Percentiles rank a stretch among this genome's conserved stretches.
These are phyloP conservation scores for Drosophila acutilabella DNA, from an alignment of 2,888 invertebrate species.

Conservation along the genomic window DNA sequence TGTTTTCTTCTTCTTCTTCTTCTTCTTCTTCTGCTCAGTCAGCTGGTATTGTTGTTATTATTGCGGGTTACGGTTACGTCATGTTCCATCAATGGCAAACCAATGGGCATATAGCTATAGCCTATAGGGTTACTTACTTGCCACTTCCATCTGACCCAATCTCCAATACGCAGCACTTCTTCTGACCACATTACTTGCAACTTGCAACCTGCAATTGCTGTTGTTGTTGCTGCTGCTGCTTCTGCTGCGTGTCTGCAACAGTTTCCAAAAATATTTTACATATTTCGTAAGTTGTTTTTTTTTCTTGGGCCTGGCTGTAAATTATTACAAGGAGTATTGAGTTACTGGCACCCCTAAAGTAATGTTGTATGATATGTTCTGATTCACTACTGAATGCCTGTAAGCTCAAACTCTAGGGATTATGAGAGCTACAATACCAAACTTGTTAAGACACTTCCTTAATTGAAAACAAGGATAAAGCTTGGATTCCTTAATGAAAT, in stretches of 20 bases:
- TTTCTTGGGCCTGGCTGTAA: no score
- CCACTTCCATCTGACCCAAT: not conserved
- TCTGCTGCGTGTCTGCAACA: conserved; percentile 59
- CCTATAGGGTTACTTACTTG: conserved; percentile 69
- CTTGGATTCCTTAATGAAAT: no score
- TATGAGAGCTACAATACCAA: no score
- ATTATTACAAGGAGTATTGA: no score
- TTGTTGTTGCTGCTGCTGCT: conserved; percentile 25
- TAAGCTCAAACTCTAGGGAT: no score
- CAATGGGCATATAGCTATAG: conserved; percentile 58
- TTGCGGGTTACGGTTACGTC: conserved; percentile 62
- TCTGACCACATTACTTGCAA: conserved; percentile 39
- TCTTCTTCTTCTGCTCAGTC: conserved; percentile 11
- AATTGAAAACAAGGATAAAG: no score
- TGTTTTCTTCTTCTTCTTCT: not conserved
- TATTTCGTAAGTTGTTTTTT: conserved; percentile 61
- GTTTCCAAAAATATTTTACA: conserved; percentile 78
- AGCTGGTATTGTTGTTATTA: conserved; percentile 28
- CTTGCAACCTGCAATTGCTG: conserved; percentile 19
- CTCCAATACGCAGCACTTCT: conserved; percentile 21
- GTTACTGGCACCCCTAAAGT: no score
- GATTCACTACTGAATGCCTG: no score
- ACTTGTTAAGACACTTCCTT: no score
- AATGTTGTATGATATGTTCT: no score
- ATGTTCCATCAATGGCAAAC: conserved; percentile 56